Evolutionary conservation across 2,888 invertebrate species (phyloP).

Genomic region (Aspidapion aeneum): DNA sequence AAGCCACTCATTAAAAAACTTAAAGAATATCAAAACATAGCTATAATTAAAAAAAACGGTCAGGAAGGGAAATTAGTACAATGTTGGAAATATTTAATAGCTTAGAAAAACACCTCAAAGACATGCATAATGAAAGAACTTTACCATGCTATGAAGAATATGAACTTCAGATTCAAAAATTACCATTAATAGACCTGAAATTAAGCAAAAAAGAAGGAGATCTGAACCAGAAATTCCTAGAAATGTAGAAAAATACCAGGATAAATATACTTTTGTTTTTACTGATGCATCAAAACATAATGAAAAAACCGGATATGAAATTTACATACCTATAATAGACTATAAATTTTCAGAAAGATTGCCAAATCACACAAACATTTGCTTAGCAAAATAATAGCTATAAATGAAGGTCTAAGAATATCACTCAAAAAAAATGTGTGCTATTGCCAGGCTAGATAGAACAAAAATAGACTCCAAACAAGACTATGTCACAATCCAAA

Average conservation of each 20-base stretch:
- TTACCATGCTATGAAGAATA: no score
- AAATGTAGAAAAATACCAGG: neutral
- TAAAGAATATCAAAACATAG: neutral
- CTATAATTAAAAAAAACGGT: neutral
- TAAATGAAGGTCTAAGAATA: neutral
- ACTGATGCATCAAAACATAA: no score
- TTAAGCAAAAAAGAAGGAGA: no score
- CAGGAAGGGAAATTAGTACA: neutral
- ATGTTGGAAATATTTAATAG: neutral
- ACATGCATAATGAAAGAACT: neutral
- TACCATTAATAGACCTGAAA: no score
- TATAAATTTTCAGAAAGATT: neutral
- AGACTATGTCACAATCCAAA: slow-evolving; percentile 2
- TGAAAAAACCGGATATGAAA: neutral
- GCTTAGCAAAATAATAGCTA: no score
- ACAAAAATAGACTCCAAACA: neutral
- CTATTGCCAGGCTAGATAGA: slow-evolving; percentile 2
- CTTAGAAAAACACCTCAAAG: neutral
- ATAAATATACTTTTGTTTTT: no score
- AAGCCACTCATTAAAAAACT: neutral
- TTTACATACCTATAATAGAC: neutral
- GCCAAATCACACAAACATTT: neutral
- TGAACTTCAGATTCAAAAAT: no score
- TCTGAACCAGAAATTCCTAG: neutral
- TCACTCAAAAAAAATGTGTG: neutral